Conservation (phyloP, 2,888 invertebrate genomes). For the Actias luna region DNA sequence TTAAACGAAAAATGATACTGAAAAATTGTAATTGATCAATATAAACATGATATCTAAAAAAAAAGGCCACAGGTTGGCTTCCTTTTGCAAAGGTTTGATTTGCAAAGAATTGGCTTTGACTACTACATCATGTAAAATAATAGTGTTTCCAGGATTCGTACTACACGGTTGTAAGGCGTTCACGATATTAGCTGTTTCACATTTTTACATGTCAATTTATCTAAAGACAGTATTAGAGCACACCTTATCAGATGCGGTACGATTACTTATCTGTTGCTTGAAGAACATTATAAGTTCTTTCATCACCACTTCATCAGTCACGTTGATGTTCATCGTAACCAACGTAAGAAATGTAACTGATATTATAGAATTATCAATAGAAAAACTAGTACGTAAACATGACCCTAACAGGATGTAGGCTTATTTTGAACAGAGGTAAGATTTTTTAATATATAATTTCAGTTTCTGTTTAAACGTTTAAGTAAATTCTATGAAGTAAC, state of each 20-base stretch:
- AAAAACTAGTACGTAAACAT: slow-evolving; percentile 33
- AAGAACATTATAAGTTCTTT: slow-evolving; percentile 2
- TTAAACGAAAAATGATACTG: too few species aligned
- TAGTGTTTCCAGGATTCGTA: background rate
- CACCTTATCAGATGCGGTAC: slow-evolving; percentile 20
- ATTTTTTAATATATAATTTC: slow-evolving; percentile 6
- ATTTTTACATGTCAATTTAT: slow-evolving; percentile 28
- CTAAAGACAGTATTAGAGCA: slow-evolving; percentile 29
- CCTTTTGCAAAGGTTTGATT: too few species aligned
- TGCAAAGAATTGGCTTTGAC: too few species aligned
- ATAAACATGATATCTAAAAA: too few species aligned
- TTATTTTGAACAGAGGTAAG: slow-evolving; percentile 63
- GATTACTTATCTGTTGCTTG: slow-evolving; percentile 5
- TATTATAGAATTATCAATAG: background rate
- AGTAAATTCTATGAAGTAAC: too few species aligned
- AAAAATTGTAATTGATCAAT: too few species aligned
- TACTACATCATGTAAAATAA: too few species aligned
- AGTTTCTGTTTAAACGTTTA: background rate
- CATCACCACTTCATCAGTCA: background rate
- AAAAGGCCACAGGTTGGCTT: too few species aligned
- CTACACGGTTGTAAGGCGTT: background rate
- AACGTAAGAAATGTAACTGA: background rate
- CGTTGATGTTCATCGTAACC: background rate
- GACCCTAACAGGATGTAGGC: slow-evolving; percentile 66
- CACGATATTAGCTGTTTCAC: background rate